Percentiles rank a stretch among this genome's conserved stretches.
phyloP scores from a whole-genome alignment of 2,888 invertebrate species.

The Anarsia innoxiella region DNA sequence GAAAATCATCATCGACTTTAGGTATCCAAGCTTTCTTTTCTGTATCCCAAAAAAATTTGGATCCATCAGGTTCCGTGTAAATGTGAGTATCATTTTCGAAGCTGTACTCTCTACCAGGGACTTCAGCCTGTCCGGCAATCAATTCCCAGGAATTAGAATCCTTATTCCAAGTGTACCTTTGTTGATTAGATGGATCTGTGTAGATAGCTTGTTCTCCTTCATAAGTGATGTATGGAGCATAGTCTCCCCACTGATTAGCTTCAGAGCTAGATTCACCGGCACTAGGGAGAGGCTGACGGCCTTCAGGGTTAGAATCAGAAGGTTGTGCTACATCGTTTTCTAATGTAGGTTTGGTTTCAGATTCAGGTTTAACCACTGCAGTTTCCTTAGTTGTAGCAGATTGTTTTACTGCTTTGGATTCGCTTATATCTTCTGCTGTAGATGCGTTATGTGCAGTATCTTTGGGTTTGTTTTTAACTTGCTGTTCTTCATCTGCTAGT shows the following conservation, averaged over 20 bases:
- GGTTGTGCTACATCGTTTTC: background rate
- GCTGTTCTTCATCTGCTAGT: slow-evolving; percentile 49
- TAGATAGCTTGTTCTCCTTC: slow-evolving; percentile 82
- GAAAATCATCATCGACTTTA: slow-evolving; percentile 96
- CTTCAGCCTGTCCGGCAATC: slow-evolving; percentile 38
- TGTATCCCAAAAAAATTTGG: slow-evolving; percentile 92
- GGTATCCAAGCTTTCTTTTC: slow-evolving; percentile 97
- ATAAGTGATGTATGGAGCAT: slow-evolving; percentile 79
- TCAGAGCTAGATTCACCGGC: background rate
- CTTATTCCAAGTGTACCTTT: slow-evolving; percentile 79
- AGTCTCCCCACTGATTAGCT: slow-evolving; percentile 46
- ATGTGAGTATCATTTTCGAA: slow-evolving; percentile 86
- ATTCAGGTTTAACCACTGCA: background rate
- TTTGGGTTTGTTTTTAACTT: slow-evolving; percentile 26
- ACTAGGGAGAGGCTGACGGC: too few species aligned
- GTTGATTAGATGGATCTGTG: slow-evolving; percentile 81
- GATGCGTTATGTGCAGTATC: too few species aligned
- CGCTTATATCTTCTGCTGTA: background rate
- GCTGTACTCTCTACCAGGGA: slow-evolving; percentile 72
- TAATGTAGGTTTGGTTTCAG: too few species aligned
- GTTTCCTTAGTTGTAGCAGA: background rate
- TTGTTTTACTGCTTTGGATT: background rate
- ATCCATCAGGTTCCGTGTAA: slow-evolving; percentile 91
- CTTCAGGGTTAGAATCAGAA: background rate
- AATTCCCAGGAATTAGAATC: slow-evolving; percentile 67